Conservation (phyloP, 2,888 invertebrate genomes). For the Amphimallon solstitiale region DNA sequence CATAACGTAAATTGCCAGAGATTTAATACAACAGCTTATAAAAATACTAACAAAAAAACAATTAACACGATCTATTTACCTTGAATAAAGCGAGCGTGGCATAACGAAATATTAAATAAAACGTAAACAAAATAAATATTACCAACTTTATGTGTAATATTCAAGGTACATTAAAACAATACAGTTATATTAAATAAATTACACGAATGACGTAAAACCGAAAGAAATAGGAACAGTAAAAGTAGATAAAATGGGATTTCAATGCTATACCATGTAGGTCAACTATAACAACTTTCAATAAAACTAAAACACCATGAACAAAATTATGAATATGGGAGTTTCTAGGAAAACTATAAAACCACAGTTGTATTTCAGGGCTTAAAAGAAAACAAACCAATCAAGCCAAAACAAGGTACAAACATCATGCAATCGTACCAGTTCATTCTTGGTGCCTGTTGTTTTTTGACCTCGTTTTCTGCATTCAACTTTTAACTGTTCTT, state of each 20-base stretch:
- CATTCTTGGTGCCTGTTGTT: constrained; percentile 75
- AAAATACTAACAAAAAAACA: neutral
- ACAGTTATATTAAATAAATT: no score
- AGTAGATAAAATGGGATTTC: no score
- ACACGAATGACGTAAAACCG: no score
- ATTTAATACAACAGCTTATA: neutral
- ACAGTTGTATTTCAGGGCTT: constrained; percentile 13
- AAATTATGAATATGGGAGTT: neutral
- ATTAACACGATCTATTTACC: neutral
- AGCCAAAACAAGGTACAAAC: constrained; percentile 1
- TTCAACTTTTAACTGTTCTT: constrained; percentile 75
- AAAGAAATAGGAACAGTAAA: no score
- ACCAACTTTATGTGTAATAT: no score
- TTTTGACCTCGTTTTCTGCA: constrained; percentile 76
- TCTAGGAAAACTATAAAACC: neutral
- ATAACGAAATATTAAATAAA: neutral
- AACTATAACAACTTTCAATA: no score
- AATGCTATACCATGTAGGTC: no score
- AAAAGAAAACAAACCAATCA: constrained; percentile 2
- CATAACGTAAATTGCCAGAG: no score
- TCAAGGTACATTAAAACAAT: no score
- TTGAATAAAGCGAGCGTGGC: no score
- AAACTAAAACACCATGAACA: no score
- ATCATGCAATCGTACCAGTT: constrained; percentile 69
- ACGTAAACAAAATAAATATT: no score